These are phyloP conservation scores for Paramormyrops kingsleyae DNA, from an alignment of 2,113 vertebrate species.

Conservation along the genomic window DNA sequence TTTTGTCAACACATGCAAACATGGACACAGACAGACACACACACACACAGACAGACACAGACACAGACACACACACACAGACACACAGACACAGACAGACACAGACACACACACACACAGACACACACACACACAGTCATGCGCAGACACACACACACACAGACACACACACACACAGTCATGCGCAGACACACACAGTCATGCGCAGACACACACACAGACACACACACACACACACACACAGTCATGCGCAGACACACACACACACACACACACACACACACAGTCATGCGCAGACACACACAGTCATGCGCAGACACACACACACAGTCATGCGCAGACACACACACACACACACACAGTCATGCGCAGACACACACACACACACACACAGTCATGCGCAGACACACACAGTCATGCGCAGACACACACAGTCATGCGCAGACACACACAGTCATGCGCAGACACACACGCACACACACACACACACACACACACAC, in stretches of 20 bases:
- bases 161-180: neutral
- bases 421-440: no score
- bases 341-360: slow-evolving; percentile 38
- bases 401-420: slow-evolving; percentile 25
- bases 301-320: neutral
- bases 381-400: no score
- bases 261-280: slow-evolving; percentile 23
- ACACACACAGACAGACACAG: neutral
- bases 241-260: neutral
- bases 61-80: neutral
- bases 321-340: neutral
- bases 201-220: slow-evolving; percentile 22
- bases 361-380: neutral
- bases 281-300: neutral
- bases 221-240: neutral
- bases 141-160: slow-evolving; percentile 22
- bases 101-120: slow-evolving; percentile 16
- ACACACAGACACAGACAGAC: neutral
- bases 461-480: no score
- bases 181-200: neutral
- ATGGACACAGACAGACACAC: neutral
- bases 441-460: no score
- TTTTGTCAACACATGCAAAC: neutral
- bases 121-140: slow-evolving; percentile 28
- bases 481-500: neutral